Conservation (phyloP, 1,140 invertebrate species). For the Drosophila nigrodunni region DNA sequence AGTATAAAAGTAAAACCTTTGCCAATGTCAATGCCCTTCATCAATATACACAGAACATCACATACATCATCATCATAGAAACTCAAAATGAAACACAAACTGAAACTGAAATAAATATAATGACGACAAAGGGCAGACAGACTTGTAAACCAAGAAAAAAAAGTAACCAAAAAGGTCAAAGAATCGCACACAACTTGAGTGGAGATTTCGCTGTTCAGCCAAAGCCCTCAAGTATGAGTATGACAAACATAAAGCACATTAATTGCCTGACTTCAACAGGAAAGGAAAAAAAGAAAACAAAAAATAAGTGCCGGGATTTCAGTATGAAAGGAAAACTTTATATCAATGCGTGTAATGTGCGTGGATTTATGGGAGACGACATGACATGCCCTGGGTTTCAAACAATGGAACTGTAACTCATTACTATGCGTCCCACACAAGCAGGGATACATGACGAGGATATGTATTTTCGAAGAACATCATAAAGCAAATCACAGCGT, state of each 20-base stretch:
- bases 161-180: slow-evolving; percentile 37
- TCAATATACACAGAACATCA: slow-evolving; percentile 22
- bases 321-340: slow-evolving; percentile 26
- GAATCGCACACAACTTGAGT: slow-evolving; percentile 17
- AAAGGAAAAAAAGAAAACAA: slow-evolving; percentile 13
- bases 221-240: slow-evolving; percentile 58
- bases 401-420: slow-evolving; percentile 53
- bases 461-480: slow-evolving; percentile 34
- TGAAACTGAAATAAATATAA: slow-evolving; percentile 25
- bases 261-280: slow-evolving; percentile 61
- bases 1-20: slow-evolving; percentile 36
- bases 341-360: slow-evolving; percentile 47
- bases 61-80: slow-evolving; percentile 38
- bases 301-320: not conserved
- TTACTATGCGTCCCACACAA: slow-evolving; percentile 75
- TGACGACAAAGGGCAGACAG: slow-evolving; percentile 31
- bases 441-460: slow-evolving; percentile 30
- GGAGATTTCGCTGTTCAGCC: slow-evolving; percentile 25
- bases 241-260: slow-evolving; percentile 76
- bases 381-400: slow-evolving; percentile 21
- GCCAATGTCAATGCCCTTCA: slow-evolving; percentile 60
- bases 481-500: slow-evolving; percentile 70
- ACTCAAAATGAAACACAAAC: slow-evolving; percentile 3
- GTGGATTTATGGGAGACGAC: slow-evolving; percentile 35
- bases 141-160: not conserved